A percentile compares a stretch with the other conserved stretches of the same genome.
These are phyloP conservation scores for Luffia ferchaultella DNA, from an alignment of 2,888 invertebrate species.

Conservation along the genomic window DNA sequence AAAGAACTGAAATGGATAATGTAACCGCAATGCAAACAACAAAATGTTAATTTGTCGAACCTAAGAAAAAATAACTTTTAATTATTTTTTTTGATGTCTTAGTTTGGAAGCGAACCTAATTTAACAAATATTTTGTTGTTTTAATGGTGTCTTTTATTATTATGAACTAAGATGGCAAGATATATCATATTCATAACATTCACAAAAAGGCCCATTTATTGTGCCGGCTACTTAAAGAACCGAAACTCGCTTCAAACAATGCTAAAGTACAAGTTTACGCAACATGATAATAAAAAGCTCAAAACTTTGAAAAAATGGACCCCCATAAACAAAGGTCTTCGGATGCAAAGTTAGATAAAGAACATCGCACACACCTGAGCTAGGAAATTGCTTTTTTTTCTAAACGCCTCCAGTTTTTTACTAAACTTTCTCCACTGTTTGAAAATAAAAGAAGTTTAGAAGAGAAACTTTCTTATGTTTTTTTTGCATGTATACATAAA, in stretches of 20 bases:
- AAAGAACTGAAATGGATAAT: neutral
- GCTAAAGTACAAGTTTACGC: slow-evolving; percentile 39
- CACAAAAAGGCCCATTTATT: neutral
- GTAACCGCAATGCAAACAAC: neutral
- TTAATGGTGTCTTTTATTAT: too few species aligned
- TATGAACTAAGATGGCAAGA: too few species aligned
- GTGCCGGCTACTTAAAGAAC: slow-evolving; percentile 32
- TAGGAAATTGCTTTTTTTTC: slow-evolving; percentile 65
- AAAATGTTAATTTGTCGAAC: neutral
- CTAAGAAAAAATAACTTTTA: neutral
- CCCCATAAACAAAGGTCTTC: slow-evolving; percentile 60
- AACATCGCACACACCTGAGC: slow-evolving; percentile 67
- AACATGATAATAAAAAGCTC: slow-evolving; percentile 59
- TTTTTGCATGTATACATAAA: slow-evolving; percentile 39
- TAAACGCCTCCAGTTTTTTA: slow-evolving; percentile 62
- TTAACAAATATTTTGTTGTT: too few species aligned
- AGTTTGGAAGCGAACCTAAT: too few species aligned
- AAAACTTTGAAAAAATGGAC: slow-evolving; percentile 61
- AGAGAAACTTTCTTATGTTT: slow-evolving; percentile 54
- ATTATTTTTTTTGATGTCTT: too few species aligned
- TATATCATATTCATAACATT: slow-evolving; percentile 8
- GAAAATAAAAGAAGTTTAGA: slow-evolving; percentile 61
- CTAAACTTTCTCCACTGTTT: slow-evolving; percentile 48
- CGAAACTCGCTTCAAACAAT: slow-evolving; percentile 13
- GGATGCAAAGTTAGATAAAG: slow-evolving; percentile 68